Percentiles rank a stretch among this genome's conserved stretches.
Evolutionary conservation across 2,797 vertebrate genomes (phyloP).

Genomic region (Neosilurus mollespiculum): DNA sequence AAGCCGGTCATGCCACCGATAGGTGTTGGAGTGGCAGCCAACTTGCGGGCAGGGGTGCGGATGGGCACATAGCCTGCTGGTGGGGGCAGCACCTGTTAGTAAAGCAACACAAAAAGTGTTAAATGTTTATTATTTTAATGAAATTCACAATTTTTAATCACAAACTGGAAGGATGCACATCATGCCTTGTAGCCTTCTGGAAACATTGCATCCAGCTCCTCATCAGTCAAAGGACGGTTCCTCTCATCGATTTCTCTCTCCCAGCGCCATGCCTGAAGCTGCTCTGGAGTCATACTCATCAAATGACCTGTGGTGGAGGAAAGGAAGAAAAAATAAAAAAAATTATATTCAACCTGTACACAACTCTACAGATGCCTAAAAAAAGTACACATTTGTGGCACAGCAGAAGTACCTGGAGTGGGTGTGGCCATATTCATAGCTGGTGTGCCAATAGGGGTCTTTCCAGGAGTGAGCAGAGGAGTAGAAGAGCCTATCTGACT

Average conservation of each 20-base stretch:
- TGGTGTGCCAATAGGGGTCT: slow-evolving; percentile 95
- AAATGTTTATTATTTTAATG: background rate
- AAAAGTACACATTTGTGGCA: background rate
- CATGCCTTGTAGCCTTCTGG: slow-evolving; percentile 96
- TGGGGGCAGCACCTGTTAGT: slow-evolving; percentile 87
- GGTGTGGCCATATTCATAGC: slow-evolving; percentile 99
- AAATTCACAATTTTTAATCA: background rate
- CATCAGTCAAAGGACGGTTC: slow-evolving; percentile 95
- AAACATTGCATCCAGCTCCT: slow-evolving; percentile 98
- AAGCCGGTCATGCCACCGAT: slow-evolving; percentile 97
- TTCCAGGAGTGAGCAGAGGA: slow-evolving; percentile 93
- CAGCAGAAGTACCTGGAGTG: slow-evolving; percentile 82
- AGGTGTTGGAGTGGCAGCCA: slow-evolving; percentile 94
- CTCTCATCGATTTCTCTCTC: slow-evolving; percentile 97
- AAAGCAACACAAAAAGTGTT: background rate
- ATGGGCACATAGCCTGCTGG: slow-evolving; percentile 98
- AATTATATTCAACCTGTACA: background rate
- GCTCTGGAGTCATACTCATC: slow-evolving; percentile 99
- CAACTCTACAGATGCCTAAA: background rate
- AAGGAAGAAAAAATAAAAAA: background rate
- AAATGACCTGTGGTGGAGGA: slow-evolving; percentile 81
- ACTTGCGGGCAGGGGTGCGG: slow-evolving; percentile 94
- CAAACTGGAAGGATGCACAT: background rate
- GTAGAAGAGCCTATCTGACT: slow-evolving; percentile 99
- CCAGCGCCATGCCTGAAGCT: slow-evolving; percentile 98